Conservation (phyloP, 2,888 invertebrate genomes). For the Leucoma salicis region DNA sequence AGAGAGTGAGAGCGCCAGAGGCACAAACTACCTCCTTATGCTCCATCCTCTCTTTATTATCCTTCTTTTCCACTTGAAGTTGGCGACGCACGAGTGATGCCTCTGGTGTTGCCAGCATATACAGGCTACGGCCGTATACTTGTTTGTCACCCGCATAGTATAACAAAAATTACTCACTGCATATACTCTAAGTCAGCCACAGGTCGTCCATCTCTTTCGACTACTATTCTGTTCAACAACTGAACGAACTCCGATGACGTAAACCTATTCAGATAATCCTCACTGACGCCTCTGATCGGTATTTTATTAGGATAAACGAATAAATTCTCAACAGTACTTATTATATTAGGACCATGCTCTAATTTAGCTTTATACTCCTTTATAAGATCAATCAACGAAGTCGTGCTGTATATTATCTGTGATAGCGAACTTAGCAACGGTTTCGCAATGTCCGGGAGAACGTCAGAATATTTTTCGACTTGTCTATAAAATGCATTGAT, state of each 20-base stretch:
- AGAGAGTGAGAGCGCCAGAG: too few relatives aligned
- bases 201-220: constrained; percentile 32
- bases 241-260: constrained; percentile 57
- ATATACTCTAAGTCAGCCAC: constrained; percentile 68
- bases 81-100: too few relatives aligned
- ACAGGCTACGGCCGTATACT: too few relatives aligned
- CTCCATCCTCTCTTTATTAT: too few relatives aligned
- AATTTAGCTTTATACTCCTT: constrained; percentile 65
- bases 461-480: constrained; percentile 81
- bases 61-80: too few relatives aligned
- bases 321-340: constrained; percentile 62
- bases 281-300: constrained; percentile 36
- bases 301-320: constrained; percentile 75
- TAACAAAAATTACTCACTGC: constrained; percentile 57
- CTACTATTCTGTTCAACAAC: constrained; percentile 50
- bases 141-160: too few relatives aligned
- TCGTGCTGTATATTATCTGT: constrained; percentile 85
- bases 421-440: constrained; percentile 87
- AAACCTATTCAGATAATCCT: constrained; percentile 72
- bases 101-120: too few relatives aligned
- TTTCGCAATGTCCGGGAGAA: constrained; percentile 90
- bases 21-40: too few relatives aligned
- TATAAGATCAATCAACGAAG: constrained; percentile 78
- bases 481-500: constrained; percentile 80
- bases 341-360: constrained; percentile 50